phyloP scores from a whole-genome alignment of 2,888 invertebrate species.

The Noctua janthe region DNA sequence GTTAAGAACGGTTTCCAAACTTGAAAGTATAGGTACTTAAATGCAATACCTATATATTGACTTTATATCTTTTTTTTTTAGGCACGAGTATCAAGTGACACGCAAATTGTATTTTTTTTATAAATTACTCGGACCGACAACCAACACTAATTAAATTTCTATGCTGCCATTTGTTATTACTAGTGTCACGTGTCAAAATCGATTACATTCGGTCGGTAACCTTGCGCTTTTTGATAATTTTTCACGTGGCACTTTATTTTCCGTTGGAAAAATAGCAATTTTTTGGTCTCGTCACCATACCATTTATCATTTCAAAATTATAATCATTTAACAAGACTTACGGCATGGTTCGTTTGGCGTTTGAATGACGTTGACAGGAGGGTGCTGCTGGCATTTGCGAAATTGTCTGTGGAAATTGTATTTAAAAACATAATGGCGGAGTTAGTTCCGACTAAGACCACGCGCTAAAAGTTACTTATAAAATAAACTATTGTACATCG shows the following conservation, averaged over 20 bases:
- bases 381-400: neutral
- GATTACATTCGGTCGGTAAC: conserved; percentile 40
- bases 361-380: neutral
- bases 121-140: neutral
- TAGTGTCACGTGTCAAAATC: conserved; percentile 49
- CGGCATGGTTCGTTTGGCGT: neutral
- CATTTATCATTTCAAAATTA: too few relatives aligned
- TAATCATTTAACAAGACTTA: neutral
- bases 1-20: conserved; percentile 5
- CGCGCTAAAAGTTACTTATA: neutral
- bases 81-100: conserved; percentile 49
- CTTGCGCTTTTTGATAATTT: conserved; percentile 13
- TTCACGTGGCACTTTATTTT: conserved; percentile 18
- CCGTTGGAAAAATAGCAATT: neutral
- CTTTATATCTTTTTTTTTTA: neutral
- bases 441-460: neutral
- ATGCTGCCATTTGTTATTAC: conserved; percentile 42
- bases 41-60: neutral
- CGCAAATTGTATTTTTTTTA: neutral
- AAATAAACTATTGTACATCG: neutral
- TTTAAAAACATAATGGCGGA: neutral
- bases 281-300: too few relatives aligned
- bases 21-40: neutral
- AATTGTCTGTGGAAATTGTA: neutral
- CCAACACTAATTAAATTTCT: conserved; percentile 44